Conservation (phyloP, 2,797 vertebrate species). For the Schizothorax lantsangensis region DNA sequence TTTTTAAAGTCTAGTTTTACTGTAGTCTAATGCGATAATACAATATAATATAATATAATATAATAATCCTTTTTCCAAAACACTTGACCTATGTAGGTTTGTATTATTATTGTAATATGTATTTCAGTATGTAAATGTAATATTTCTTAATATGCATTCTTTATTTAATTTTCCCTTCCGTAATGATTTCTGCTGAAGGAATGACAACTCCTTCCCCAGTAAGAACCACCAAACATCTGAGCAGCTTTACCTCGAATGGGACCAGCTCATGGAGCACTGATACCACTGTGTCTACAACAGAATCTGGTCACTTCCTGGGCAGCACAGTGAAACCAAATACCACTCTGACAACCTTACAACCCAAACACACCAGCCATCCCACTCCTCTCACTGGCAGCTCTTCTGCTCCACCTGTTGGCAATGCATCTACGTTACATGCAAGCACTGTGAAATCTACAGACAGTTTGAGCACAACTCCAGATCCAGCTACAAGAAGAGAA, state of each 20-base stretch:
- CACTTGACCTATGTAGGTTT: background rate
- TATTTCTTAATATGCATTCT: background rate
- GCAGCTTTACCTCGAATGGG: conserved; percentile 26
- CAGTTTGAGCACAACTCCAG: background rate
- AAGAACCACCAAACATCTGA: conserved; percentile 14
- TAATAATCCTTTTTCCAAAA: background rate
- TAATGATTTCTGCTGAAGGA: background rate
- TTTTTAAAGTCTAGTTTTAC: background rate
- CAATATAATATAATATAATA: background rate
- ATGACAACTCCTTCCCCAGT: background rate
- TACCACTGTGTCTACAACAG: conserved; percentile 16
- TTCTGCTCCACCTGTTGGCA: conserved; percentile 33
- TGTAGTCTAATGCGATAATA: background rate
- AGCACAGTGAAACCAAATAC: background rate
- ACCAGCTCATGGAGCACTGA: conserved; percentile 29
- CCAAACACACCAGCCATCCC: background rate
- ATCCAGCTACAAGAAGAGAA: background rate
- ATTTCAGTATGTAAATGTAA: too few species aligned
- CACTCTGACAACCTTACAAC: background rate
- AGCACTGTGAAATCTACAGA: background rate
- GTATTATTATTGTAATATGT: too few species aligned
- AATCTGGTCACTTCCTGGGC: background rate
- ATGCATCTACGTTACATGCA: conserved; percentile 33
- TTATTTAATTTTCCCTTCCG: background rate
- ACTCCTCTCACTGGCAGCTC: conserved; percentile 1